These are phyloP conservation scores for Caenorhabditis wallacei DNA, from an alignment of 2,888 invertebrate species.

Conservation along the genomic window DNA sequence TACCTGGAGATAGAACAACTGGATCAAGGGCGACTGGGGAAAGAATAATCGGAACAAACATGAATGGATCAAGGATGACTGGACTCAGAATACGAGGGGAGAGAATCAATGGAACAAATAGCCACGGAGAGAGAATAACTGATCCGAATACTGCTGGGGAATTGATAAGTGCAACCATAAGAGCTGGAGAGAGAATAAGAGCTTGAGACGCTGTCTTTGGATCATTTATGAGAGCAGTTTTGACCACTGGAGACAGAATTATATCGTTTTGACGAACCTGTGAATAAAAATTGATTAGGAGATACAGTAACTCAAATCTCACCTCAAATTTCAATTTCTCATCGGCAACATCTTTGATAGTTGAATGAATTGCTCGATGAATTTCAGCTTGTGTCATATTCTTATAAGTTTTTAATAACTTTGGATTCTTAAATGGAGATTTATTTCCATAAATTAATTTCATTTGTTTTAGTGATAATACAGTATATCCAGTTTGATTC, in stretches of 20 bases:
- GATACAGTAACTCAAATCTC: too few relatives aligned
- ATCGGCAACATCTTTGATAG: conserved; percentile 63
- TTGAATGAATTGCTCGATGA: conserved; percentile 52
- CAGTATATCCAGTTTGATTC: conserved; percentile 76
- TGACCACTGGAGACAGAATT: conserved; percentile 58
- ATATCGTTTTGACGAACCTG: conserved; percentile 69
- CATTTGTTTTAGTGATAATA: conserved; percentile 74
- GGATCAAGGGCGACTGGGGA: conserved; percentile 66
- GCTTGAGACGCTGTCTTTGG: conserved; percentile 69
- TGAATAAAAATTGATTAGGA: not conserved
- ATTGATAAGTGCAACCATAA: conserved; percentile 64
- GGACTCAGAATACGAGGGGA: conserved; percentile 68
- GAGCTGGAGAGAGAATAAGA: conserved; percentile 70
- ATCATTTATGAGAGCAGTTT: conserved; percentile 53
- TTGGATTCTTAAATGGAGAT: conserved; percentile 72
- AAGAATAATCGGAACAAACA: conserved; percentile 69
- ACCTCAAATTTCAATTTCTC: conserved; percentile 63
- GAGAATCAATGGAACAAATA: conserved; percentile 71
- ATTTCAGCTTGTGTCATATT: conserved; percentile 57
- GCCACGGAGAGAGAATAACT: conserved; percentile 68
- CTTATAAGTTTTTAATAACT: conserved; percentile 50
- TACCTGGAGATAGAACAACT: conserved; percentile 62
- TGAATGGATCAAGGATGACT: conserved; percentile 67
- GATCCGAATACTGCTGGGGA: conserved; percentile 69
- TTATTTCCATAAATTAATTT: conserved; percentile 74